These are phyloP conservation scores for Macrophya annulata DNA, from an alignment of 2,888 invertebrate genomes.

Conservation along the genomic window DNA sequence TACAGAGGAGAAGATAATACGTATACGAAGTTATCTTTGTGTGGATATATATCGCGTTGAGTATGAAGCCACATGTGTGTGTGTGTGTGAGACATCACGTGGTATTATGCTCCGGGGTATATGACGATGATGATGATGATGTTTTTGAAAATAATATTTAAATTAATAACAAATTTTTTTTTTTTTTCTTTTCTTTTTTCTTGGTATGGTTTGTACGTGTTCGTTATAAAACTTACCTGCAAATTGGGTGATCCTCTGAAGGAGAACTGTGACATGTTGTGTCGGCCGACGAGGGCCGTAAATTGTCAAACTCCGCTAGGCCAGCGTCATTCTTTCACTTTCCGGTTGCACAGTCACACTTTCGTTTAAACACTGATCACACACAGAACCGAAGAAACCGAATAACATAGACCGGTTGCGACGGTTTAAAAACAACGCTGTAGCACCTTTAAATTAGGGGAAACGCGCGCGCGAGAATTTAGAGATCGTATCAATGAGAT, in stretches of 20 bases:
- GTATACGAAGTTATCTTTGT: background rate
- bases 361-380: constrained; percentile 41
- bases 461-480: background rate
- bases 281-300: constrained; percentile 80
- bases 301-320: constrained; percentile 76
- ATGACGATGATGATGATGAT: background rate
- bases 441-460: constrained; percentile 7
- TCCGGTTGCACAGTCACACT: constrained; percentile 52
- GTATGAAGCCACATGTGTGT: background rate
- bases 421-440: constrained; percentile 9
- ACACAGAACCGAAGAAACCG: constrained; percentile 4
- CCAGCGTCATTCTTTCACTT: constrained; percentile 74
- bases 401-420: background rate
- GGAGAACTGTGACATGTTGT: constrained; percentile 86
- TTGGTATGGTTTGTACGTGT: background rate
- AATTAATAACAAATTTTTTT: background rate
- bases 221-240: constrained; percentile 80
- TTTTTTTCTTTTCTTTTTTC: background rate
- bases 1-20: background rate
- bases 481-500: background rate
- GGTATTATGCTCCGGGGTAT: background rate
- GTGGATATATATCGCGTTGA: background rate
- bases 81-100: background rate
- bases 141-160: background rate
- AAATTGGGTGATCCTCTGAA: constrained; percentile 85